Conservation (phyloP, 2,113 vertebrate species). For the Azemiops feae region DNA sequence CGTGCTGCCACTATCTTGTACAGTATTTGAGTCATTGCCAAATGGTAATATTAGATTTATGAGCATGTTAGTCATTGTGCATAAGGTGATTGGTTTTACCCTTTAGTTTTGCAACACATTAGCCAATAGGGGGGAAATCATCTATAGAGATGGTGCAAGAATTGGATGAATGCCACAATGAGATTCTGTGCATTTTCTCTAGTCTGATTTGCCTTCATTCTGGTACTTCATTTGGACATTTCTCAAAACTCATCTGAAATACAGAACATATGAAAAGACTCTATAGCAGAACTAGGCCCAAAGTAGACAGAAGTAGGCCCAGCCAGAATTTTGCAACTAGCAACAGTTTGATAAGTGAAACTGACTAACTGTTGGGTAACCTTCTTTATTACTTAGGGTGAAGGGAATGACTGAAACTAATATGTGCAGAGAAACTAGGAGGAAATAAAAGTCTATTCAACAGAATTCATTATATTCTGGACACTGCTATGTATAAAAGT, state of each 20-base stretch:
- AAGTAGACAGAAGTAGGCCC: background rate
- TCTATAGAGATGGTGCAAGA: background rate
- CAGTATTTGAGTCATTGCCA: background rate
- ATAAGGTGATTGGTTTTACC: background rate
- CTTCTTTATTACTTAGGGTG: background rate
- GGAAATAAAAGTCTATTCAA: background rate
- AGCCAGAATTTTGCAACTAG: background rate
- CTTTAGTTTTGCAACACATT: background rate
- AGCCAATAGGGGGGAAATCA: background rate
- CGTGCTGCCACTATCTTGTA: background rate
- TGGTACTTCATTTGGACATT: background rate
- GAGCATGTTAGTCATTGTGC: background rate
- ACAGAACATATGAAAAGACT: background rate
- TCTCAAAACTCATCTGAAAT: background rate
- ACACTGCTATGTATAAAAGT: background rate
- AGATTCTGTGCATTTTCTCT: background rate
- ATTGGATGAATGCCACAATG: background rate
- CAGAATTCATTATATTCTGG: background rate
- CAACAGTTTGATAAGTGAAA: background rate
- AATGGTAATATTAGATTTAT: background rate
- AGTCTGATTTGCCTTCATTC: background rate
- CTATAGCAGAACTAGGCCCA: background rate
- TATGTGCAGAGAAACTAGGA: background rate
- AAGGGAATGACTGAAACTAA: background rate
- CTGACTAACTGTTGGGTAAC: background rate